A percentile compares a stretch with the other conserved stretches of the same genome.
Conservation (phyloP, 35 echinoderm and acorn worm species). For the Heliocidaris erythrogramma region DNA sequence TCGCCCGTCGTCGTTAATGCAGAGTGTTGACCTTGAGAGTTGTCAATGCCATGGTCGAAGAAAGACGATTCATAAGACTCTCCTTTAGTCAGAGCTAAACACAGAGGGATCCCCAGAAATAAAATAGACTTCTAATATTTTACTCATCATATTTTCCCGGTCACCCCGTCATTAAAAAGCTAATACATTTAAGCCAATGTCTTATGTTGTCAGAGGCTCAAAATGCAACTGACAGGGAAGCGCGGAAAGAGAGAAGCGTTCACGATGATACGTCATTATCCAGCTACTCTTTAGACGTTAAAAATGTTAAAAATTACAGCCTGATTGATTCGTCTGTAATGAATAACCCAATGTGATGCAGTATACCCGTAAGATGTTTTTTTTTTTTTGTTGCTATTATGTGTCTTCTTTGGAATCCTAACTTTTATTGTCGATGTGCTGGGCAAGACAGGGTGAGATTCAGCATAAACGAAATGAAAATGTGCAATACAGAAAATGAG, state of each 20-base stretch:
- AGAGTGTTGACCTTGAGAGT: neutral
- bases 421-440: no score
- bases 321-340: no score
- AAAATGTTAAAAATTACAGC: no score
- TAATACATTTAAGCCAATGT: neutral
- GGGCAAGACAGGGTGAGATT: no score
- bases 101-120: neutral
- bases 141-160: neutral
- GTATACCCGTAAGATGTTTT: no score
- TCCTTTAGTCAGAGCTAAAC: neutral
- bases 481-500: no score
- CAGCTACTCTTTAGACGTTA: no score
- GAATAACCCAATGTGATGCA: no score
- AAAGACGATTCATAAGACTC: neutral
- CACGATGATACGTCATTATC: no score
- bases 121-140: neutral
- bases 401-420: no score
- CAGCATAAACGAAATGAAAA: no score
- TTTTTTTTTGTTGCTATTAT: no score
- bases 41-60: neutral
- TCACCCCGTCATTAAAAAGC: neutral
- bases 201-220: constrained; percentile 7
- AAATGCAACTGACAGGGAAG: neutral
- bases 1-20: neutral
- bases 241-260: neutral